Percentiles rank a stretch among this genome's conserved stretches.
phyloP scores from a whole-genome alignment of 2,113 vertebrate genomes.

The Tretioscincus oriximinensis region DNA sequence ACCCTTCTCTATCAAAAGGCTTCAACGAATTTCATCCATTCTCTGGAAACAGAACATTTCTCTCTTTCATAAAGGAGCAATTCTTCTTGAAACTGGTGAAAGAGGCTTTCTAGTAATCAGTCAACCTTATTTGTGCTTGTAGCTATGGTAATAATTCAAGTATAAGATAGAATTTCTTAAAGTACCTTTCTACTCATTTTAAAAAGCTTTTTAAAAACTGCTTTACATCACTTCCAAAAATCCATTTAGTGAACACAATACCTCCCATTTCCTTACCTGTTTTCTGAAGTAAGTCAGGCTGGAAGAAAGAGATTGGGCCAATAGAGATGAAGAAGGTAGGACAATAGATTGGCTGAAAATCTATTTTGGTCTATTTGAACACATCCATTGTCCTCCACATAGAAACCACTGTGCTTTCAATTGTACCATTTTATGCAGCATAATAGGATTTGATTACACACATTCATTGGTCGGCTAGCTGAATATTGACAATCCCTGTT shows the following conservation, averaged over 20 bases:
- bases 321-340: no score
- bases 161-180: background rate
- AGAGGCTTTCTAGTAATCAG: background rate
- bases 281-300: background rate
- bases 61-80: no score
- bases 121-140: background rate
- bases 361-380: background rate
- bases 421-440: no score
- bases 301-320: background rate
- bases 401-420: no score
- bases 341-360: background rate
- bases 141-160: background rate
- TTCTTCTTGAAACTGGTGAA: no score
- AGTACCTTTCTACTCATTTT: background rate
- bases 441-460: no score
- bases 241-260: background rate
- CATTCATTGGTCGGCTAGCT: no score
- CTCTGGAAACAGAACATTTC: background rate
- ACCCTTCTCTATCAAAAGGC: background rate
- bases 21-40: background rate
- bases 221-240: background rate
- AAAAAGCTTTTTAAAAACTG: background rate
- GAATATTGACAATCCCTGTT: no score
- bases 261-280: background rate
- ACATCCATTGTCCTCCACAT: no score